Base-by-base conservation (phyloP, 2,888 invertebrate genomes). In the Apotomis capreana region DNA sequence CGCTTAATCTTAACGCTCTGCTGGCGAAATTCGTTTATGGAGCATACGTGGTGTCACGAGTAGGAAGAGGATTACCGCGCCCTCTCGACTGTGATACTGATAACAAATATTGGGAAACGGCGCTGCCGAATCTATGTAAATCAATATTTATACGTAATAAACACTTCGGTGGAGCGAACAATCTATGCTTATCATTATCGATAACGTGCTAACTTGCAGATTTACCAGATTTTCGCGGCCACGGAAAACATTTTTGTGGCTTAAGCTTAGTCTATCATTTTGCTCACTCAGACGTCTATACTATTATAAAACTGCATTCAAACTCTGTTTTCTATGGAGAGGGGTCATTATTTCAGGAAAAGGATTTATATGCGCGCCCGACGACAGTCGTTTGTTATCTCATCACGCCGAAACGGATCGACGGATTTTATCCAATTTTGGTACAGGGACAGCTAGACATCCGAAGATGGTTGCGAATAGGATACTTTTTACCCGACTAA, bases 51-150 rank as follows among this genome's bases (percentile, higher is more conserved):
- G 80, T 83, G 85, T 84, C 83, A 77, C 68, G 77, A 79, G 79
- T 81, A 83, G 85, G 83, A 84, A 82, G 80, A 78, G 87, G 90
- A 91, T 91, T 89, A 88, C 76, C 72, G 76, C 78, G 79, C 77
- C 79, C 81, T 79, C 82, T 84, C 85, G 86, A 76, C 79, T 83
- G 82, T 86, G 80, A 79, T 76, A 76, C 72, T 82, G 88, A 89
- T 87, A 88, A 81, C 81, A 78, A 76, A 76, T 80, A 78, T 78
- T 78, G 54, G 72, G 62, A 68, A 62, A 81, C 78, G 79, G 79
- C 75, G 69, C 64, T 78, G 81, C 79, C 80, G 80, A 79, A 84
- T 73, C 70, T 74, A 78, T 74, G 74, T 75, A 74, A 77, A 67
- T 71, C 67, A 71, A 71, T 68, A 68, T 55, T 60, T 65, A 61